Evolutionary conservation across 2,797 vertebrate genomes (phyloP).

Genomic region (Hippoglossus hippoglossus): DNA sequence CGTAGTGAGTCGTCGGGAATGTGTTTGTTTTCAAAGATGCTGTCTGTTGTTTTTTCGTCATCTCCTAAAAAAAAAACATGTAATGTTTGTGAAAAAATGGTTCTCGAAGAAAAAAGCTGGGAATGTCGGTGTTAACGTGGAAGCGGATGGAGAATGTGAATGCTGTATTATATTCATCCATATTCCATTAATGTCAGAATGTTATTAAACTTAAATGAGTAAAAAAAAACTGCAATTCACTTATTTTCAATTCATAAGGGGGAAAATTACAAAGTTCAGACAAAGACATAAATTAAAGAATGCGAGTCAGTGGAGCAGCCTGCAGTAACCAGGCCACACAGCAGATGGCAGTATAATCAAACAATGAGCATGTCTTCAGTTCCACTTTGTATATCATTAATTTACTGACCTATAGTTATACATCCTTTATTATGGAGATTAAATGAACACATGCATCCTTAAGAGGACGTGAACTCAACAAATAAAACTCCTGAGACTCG

Average conservation of each 20-base stretch:
- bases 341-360: slow-evolving; percentile 70
- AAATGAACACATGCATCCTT: slow-evolving; percentile 17
- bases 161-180: slow-evolving; percentile 76
- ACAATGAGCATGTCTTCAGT: not conserved
- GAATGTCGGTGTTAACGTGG: slow-evolving; percentile 67
- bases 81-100: slow-evolving; percentile 51
- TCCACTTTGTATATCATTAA: not conserved
- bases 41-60: slow-evolving; percentile 71
- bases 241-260: slow-evolving; percentile 13
- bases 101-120: slow-evolving; percentile 1
- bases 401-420: not conserved
- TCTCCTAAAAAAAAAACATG: slow-evolving; percentile 45
- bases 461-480: not conserved
- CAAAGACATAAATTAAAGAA: slow-evolving; percentile 86
- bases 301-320: slow-evolving; percentile 22
- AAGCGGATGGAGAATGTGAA: slow-evolving; percentile 75
- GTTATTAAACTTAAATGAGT: slow-evolving; percentile 30
- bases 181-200: slow-evolving; percentile 67
- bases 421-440: not conserved
- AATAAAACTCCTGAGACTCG: slow-evolving; percentile 13
- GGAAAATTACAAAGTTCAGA: slow-evolving; percentile 37
- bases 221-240: slow-evolving; percentile 7
- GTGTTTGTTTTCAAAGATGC: slow-evolving; percentile 24
- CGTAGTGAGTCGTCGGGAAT: slow-evolving; percentile 60
- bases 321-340: slow-evolving; percentile 29